Evolutionary conservation across 2,888 invertebrate species (phyloP).

Genomic region (Disparrhopalites patrizii): DNA sequence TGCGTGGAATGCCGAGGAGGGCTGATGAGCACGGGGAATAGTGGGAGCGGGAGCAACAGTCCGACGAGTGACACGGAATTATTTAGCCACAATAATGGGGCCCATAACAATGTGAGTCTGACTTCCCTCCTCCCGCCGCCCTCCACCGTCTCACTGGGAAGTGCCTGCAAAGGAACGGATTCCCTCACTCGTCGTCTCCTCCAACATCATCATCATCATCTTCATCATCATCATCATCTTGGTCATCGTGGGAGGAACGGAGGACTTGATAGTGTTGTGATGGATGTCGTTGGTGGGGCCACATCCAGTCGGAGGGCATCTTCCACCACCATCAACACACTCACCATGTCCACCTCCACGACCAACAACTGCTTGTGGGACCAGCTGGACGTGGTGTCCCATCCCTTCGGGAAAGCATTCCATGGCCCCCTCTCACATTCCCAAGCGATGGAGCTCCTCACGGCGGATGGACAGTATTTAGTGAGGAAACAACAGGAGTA

Average conservation of each 20-base stretch:
- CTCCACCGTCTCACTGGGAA: constrained; percentile 7
- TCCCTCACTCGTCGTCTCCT: neutral
- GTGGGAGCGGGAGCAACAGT: constrained; percentile 21
- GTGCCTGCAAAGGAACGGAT: neutral
- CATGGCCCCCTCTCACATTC: constrained; percentile 46
- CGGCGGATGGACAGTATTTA: constrained; percentile 44
- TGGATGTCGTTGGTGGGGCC: too few species aligned
- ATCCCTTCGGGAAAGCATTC: constrained; percentile 52
- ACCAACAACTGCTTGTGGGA: constrained; percentile 26
- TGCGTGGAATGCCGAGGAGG: constrained; percentile 39
- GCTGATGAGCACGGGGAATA: constrained; percentile 16
- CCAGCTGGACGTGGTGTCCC: constrained; percentile 55
- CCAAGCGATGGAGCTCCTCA: constrained; percentile 38
- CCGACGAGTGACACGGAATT: constrained; percentile 21
- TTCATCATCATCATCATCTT: neutral
- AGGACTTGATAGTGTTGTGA: too few species aligned
- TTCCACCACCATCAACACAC: constrained; percentile 13
- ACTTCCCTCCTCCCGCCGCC: too few species aligned
- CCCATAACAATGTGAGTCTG: constrained; percentile 22
- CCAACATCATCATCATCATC: neutral
- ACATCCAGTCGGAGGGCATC: too few species aligned
- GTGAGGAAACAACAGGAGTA: constrained; percentile 42
- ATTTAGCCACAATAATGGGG: too few species aligned
- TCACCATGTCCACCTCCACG: constrained; percentile 18
- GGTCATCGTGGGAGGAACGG: too few species aligned